Conservation (phyloP, 2,888 invertebrate species). For the Rhingia rostrata region DNA sequence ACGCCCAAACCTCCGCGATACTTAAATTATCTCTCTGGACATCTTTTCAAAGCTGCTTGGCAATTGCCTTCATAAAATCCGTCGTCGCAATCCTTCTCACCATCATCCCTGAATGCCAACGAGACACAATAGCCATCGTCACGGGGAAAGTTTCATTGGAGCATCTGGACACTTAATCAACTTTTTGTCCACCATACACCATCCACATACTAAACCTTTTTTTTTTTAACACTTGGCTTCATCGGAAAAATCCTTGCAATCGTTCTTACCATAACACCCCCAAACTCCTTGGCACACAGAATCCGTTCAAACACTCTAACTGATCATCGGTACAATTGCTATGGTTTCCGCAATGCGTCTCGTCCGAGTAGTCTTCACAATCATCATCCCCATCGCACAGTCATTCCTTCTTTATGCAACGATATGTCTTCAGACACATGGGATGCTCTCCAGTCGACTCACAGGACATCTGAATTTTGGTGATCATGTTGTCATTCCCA, state of each 20-base stretch:
- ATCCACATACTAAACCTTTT: conserved; percentile 84
- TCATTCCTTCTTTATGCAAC: conserved; percentile 90
- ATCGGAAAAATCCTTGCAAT: conserved; percentile 91
- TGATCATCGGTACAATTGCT: conserved; percentile 88
- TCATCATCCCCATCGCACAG: conserved; percentile 92
- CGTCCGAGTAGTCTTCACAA: conserved; percentile 91
- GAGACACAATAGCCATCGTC: conserved; percentile 89
- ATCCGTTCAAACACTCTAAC: conserved; percentile 90
- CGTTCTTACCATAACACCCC: conserved; percentile 91
- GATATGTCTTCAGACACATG: conserved; percentile 88
- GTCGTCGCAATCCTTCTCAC: conserved; percentile 88
- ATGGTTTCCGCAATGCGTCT: conserved; percentile 88
- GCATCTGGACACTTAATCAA: conserved; percentile 84
- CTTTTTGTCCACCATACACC: accelerated
- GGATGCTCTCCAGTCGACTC: conserved; percentile 84
- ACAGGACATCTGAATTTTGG: conserved; percentile 83
- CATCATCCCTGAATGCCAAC: conserved; percentile 89
- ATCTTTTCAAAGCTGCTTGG: conserved; percentile 84
- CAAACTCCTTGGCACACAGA: conserved; percentile 90
- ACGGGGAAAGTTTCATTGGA: conserved; percentile 89
- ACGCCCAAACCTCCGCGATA: conserved; percentile 86
- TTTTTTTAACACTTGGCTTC: conserved; percentile 89
- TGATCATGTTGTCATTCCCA: conserved; percentile 81
- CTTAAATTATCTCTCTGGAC: conserved; percentile 89
- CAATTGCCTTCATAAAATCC: conserved; percentile 90